These are phyloP conservation scores for Xerus inauris DNA, from an alignment of 2,113 vertebrate species.

Conservation along the genomic window DNA sequence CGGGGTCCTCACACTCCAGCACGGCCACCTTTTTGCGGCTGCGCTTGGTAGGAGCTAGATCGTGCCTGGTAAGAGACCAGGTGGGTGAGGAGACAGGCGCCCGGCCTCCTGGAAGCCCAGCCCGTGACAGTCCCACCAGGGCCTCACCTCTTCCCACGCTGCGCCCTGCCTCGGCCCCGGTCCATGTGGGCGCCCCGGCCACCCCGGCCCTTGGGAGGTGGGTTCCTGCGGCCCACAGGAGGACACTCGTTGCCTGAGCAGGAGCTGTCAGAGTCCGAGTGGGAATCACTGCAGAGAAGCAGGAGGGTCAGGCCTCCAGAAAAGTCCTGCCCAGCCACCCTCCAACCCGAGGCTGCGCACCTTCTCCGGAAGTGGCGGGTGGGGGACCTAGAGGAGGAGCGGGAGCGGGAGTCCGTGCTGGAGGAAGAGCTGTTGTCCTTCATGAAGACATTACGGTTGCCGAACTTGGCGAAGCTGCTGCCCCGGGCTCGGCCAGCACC, in stretches of 20 bases:
- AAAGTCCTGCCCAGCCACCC: background rate
- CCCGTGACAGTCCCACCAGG: fast-evolving
- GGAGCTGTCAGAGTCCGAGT: conserved; percentile 85
- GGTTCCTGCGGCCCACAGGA: conserved; percentile 76
- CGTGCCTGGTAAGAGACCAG: conserved; percentile 56
- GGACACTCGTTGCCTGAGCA: conserved; percentile 82
- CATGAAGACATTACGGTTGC: conserved; percentile 94
- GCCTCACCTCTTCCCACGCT: conserved; percentile 84
- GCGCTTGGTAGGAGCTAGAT: conserved; percentile 84
- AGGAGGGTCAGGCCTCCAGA: background rate
- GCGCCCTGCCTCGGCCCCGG: conserved; percentile 83
- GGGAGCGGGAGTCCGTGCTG: conserved; percentile 91
- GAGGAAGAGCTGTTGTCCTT: conserved; percentile 93
- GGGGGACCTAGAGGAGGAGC: conserved; percentile 89
- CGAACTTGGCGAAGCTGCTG: conserved; percentile 86
- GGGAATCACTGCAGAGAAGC: conserved; percentile 76
- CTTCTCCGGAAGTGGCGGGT: conserved; percentile 87
- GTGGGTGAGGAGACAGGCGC: fast-evolving
- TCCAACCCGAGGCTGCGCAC: background rate
- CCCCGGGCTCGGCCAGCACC: conserved; percentile 82
- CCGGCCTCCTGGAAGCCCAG: conserved; percentile 44
- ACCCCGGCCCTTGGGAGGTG: conserved; percentile 78
- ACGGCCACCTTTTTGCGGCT: conserved; percentile 88
- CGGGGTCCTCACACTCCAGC: conserved; percentile 93
- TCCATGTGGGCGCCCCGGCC: conserved; percentile 85